Evolutionary conservation across 2,888 invertebrate genomes (phyloP), one percentile per base, ranked within the genome.

Genomic region (Cenopis cana): DNA sequence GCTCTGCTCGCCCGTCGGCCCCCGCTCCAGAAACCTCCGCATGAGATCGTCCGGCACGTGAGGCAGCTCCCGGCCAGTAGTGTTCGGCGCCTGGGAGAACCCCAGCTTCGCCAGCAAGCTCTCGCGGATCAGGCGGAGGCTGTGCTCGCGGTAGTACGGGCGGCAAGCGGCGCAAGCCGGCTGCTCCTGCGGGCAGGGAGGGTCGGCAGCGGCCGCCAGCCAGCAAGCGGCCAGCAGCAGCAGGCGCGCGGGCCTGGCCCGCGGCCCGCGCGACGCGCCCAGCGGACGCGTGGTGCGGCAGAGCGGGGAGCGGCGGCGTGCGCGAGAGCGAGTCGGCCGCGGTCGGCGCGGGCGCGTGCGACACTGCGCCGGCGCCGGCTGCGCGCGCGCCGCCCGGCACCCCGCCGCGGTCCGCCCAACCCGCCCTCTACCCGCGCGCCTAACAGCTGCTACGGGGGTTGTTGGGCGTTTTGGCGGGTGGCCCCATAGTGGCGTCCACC

Each of bases 21-120:
- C 93, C 81, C 89, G 90, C 84, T 89, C 90, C 89, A 88, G 88
- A 84, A 85, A 91, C 71, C 87, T 88, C 82, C 94, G 90, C 86
- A 95, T 90, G 77, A 95, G 90, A 74, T 93, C 93, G 68, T 89
- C 88, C 50, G 95, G 95, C 73, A 95, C 94, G 65, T 91, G 89
- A 29, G 95, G 95, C 78, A 94, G 87, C 78, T 89, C 88, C 68
- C 94, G 88, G 64, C 94, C 94, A 18, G 95, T 95, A 72, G 95
- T 95, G 82, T 95, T 96, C 52, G 96, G 96, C 57, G 95, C 93
- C 78, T 94, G 94, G 73, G 93, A 89, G 82, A 95, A 90, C 75
- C 95, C 95, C 73, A 96, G 90, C 78, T 95, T 95, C 76, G 94
- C 94, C 72, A 96, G 88, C 73, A 96, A 94, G 84, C 95, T 95